A percentile compares a stretch with the other conserved stretches of the same genome.
phyloP scores from a whole-genome alignment of 1,140 invertebrate genomes.

The Calliphora vicina region DNA sequence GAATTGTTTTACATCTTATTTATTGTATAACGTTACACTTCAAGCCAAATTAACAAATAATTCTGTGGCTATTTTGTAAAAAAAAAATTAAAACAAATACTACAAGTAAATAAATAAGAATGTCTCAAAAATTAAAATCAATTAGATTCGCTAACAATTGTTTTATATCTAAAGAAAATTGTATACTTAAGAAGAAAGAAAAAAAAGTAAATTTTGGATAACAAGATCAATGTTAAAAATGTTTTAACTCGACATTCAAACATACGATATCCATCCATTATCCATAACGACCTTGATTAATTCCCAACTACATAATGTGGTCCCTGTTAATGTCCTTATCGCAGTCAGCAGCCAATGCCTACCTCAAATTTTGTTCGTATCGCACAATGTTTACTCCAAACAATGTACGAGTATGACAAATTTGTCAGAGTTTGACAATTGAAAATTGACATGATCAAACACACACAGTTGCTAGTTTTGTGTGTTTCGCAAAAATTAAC shows the following conservation, averaged over 20 bases:
- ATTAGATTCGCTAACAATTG: slow-evolving; percentile 23
- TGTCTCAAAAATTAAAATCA: neutral
- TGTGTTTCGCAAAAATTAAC: neutral
- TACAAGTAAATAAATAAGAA: neutral
- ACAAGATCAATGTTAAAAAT: neutral
- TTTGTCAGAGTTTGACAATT: neutral
- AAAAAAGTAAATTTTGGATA: neutral
- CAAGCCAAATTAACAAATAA: neutral
- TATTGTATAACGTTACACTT: neutral
- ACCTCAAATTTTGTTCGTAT: no score
- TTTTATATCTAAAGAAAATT: neutral
- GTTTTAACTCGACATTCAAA: neutral
- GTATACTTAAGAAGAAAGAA: neutral
- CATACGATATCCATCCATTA: neutral
- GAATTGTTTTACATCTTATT: neutral
- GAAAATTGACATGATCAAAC: neutral
- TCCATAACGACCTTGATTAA: slow-evolving; percentile 30
- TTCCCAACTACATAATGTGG: neutral
- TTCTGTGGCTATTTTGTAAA: slow-evolving; percentile 18
- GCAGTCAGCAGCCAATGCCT: neutral
- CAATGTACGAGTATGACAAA: slow-evolving; percentile 19
- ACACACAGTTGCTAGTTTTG: slow-evolving; percentile 22
- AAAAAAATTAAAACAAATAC: neutral
- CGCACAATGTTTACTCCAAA: neutral
- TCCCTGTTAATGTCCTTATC: neutral